Percentiles rank a stretch among this genome's conserved stretches.
phyloP scores from a whole-genome alignment of 2,113 vertebrate genomes.

The Trogon surrucura region DNA sequence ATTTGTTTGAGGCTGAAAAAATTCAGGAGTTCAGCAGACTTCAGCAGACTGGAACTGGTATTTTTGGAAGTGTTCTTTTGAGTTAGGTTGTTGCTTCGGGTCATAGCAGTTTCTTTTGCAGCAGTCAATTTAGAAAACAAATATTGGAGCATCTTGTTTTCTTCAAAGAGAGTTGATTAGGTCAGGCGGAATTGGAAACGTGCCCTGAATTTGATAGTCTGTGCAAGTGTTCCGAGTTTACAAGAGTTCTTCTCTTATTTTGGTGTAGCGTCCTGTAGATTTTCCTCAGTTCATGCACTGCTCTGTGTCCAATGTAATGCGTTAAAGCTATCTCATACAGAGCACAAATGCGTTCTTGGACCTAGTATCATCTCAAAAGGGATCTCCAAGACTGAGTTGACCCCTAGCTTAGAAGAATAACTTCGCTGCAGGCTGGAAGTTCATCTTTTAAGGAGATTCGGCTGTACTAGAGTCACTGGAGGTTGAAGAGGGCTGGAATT shows the following conservation, averaged over 20 bases:
- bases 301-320: accelerated
- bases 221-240: not conserved
- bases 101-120: not conserved
- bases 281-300: not conserved
- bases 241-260: not conserved
- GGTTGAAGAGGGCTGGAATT: not conserved
- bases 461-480: not conserved
- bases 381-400: not conserved
- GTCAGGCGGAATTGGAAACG: not conserved
- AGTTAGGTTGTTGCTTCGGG: not conserved
- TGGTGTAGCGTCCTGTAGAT: not conserved
- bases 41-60: not conserved
- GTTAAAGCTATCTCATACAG: not conserved
- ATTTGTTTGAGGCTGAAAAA: not conserved
- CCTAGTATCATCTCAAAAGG: not conserved
- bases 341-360: accelerated
- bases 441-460: not conserved
- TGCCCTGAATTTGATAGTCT: not conserved
- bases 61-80: not conserved
- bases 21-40: not conserved
- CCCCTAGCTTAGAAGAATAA: not conserved
- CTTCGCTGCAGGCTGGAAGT: not conserved
- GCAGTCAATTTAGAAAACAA: not conserved
- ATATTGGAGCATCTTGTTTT: not conserved
- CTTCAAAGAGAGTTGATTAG: not conserved